These are phyloP conservation scores for Tichodroma muraria DNA, from an alignment of 2,113 vertebrate species.

Conservation along the genomic window DNA sequence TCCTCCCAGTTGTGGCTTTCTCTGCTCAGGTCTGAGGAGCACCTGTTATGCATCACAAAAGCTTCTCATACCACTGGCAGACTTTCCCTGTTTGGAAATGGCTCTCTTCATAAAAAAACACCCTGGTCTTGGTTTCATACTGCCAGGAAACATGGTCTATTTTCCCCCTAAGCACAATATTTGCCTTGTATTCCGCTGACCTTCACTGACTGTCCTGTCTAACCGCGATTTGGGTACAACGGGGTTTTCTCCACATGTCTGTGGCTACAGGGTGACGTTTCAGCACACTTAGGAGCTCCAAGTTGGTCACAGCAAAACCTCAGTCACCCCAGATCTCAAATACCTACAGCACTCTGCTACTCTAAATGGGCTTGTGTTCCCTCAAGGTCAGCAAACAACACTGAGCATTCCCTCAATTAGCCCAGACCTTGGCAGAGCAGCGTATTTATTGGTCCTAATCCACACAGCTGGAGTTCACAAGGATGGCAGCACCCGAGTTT, in stretches of 20 bases:
- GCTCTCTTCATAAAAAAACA: not conserved
- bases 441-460: not conserved
- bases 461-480: constrained; percentile 19
- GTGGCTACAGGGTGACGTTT: not conserved
- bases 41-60: constrained; percentile 22
- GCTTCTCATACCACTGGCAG: not conserved
- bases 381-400: not conserved
- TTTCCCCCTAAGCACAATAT: not conserved
- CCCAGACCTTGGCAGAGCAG: constrained; percentile 12
- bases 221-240: not conserved
- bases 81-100: not conserved
- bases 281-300: not conserved
- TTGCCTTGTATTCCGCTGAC: constrained; percentile 16
- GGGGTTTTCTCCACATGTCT: constrained; percentile 10
- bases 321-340: not conserved
- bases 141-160: not conserved
- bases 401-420: not conserved
- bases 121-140: not conserved
- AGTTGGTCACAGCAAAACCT: constrained; percentile 7
- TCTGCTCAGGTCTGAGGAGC: not conserved
- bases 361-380: constrained; percentile 3
- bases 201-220: not conserved
- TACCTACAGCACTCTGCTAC: not conserved
- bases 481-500: not conserved
- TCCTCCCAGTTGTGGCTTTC: not conserved